Evolutionary conservation across 2,797 vertebrate genomes (phyloP).

Genomic region (Gymnothorax reevesii): DNA sequence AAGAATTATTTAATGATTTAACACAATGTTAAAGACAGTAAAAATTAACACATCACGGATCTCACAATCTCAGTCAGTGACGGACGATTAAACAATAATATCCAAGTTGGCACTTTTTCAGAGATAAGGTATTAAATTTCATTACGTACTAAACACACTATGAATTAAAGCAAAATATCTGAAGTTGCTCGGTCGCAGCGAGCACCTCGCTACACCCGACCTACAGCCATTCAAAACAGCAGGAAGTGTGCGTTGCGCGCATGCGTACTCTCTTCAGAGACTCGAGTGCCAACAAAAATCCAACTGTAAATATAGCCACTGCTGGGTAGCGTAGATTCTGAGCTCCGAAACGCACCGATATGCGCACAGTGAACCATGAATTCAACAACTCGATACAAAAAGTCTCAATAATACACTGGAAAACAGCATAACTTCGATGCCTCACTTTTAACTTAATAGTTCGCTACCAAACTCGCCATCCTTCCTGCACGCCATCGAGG

Average conservation of each 20-base stretch:
- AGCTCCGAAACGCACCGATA: neutral
- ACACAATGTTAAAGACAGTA: neutral
- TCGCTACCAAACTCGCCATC: slow-evolving; percentile 9
- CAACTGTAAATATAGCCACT: slow-evolving; percentile 70
- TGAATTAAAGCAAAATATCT: slow-evolving; percentile 42
- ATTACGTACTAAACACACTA: slow-evolving; percentile 8
- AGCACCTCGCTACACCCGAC: neutral
- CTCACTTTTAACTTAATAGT: slow-evolving; percentile 1
- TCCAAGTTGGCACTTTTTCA: neutral
- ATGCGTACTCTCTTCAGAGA: slow-evolving; percentile 54
- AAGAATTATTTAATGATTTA: neutral
- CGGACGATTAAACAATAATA: neutral
- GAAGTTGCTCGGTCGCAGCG: neutral
- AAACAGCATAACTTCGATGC: slow-evolving; percentile 1
- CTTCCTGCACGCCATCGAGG: slow-evolving; percentile 41
- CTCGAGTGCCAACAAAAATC: slow-evolving; percentile 62
- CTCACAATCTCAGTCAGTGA: neutral
- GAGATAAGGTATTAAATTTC: neutral
- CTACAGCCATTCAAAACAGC: slow-evolving; percentile 41
- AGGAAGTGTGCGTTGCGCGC: slow-evolving; percentile 58
- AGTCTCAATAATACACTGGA: neutral
- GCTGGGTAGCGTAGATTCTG: neutral
- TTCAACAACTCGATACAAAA: neutral
- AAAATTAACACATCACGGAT: neutral
- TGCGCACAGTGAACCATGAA: neutral